phyloP scores from a whole-genome alignment of 2,888 invertebrate species.

The Venusia cambrica region DNA sequence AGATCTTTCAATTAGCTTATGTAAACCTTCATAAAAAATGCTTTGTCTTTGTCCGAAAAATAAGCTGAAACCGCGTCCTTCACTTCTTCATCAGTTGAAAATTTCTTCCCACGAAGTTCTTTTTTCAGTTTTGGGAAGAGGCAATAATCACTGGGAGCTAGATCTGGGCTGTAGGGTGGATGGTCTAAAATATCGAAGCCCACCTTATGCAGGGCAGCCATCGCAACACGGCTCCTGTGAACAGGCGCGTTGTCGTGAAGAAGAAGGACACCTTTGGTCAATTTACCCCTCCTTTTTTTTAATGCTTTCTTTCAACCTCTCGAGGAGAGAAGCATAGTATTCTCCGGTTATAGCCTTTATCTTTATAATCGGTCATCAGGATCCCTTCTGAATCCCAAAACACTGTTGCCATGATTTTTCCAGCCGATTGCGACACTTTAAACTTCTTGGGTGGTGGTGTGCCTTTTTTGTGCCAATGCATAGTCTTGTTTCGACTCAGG shows the following conservation, averaged over 20 bases:
- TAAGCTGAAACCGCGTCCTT: too few species aligned
- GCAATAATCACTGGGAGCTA: constrained; percentile 4
- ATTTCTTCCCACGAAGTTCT: neutral
- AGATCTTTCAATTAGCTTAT: too few species aligned
- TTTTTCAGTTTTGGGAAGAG: constrained; percentile 6
- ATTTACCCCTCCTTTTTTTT: constrained; percentile 4
- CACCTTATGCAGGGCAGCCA: constrained; percentile 3
- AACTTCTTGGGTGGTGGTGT: too few species aligned
- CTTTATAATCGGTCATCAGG: too few species aligned
- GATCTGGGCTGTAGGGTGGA: constrained; percentile 2
- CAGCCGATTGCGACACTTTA: too few species aligned
- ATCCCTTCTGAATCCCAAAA: neutral
- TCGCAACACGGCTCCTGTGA: constrained; percentile 4
- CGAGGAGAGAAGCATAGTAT: neutral
- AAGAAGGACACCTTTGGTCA: constrained; percentile 1
- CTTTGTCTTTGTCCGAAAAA: too few species aligned
- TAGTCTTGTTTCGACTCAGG: too few species aligned
- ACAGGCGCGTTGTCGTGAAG: constrained; percentile 5
- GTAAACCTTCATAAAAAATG: too few species aligned
- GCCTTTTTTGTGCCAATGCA: too few species aligned
- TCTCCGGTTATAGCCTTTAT: neutral
- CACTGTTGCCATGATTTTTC: too few species aligned
- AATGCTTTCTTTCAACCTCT: constrained; percentile 3
- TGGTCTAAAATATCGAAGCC: constrained; percentile 1
- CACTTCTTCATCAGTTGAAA: too few species aligned